Evolutionary conservation across 1,140 invertebrate species (phyloP).

Genomic region (Drosophila oshimai): DNA sequence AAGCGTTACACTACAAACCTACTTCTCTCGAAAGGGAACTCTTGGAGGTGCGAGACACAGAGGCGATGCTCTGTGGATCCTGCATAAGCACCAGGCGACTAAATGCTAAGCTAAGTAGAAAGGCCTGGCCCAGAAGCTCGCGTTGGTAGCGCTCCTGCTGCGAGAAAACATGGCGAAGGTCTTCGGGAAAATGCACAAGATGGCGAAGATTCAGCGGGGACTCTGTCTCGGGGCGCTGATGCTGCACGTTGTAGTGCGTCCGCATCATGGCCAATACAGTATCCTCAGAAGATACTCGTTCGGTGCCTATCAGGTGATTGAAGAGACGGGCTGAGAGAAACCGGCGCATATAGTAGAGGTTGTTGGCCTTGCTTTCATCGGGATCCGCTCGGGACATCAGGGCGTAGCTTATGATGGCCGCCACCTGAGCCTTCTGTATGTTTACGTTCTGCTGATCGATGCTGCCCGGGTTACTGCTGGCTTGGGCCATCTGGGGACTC

Average conservation of each 20-base stretch:
- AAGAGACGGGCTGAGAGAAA: constrained; percentile 71
- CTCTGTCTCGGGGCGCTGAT: not conserved
- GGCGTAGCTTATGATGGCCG: constrained; percentile 65
- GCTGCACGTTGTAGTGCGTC: constrained; percentile 40
- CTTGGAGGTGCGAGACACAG: constrained; percentile 43
- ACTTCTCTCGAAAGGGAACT: not conserved
- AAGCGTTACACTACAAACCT: not conserved
- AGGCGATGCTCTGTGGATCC: constrained; percentile 49
- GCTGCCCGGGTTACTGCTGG: constrained; percentile 66
- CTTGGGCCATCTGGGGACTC: constrained; percentile 72
- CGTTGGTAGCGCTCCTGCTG: constrained; percentile 60
- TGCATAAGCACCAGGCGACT: constrained; percentile 62
- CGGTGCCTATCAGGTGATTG: constrained; percentile 69
- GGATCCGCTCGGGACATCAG: constrained; percentile 32
- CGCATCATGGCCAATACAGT: constrained; percentile 64
- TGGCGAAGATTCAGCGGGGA: not conserved
- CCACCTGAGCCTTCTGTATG: constrained; percentile 73
- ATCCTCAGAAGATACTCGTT: constrained; percentile 70
- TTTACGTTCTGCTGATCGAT: constrained; percentile 79
- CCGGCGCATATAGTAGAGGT: constrained; percentile 63
- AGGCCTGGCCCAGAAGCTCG: constrained; percentile 69
- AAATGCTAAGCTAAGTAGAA: constrained; percentile 72
- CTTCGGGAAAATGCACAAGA: constrained; percentile 55
- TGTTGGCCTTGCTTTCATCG: constrained; percentile 24
- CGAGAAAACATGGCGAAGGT: constrained; percentile 43